phyloP scores from a whole-genome alignment of 2,797 vertebrate genomes.

The Synanceia verrucosa region DNA sequence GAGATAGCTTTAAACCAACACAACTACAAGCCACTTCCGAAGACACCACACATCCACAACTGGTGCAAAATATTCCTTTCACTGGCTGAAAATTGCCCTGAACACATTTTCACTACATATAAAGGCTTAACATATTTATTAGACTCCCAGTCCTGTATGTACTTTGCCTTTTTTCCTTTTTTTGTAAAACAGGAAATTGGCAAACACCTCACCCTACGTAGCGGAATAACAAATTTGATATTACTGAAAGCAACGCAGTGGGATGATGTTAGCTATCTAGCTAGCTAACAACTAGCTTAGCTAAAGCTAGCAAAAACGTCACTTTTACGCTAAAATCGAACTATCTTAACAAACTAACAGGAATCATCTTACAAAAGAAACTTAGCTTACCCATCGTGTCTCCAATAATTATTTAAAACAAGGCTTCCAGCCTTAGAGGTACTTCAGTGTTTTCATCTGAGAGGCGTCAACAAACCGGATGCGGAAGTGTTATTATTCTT shows the following conservation, averaged over 20 bases:
- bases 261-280: not conserved
- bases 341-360: not conserved
- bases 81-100: not conserved
- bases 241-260: no score
- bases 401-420: not conserved
- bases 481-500: not conserved
- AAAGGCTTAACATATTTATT: no score
- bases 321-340: not conserved
- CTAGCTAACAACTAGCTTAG: not conserved
- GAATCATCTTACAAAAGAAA: not conserved
- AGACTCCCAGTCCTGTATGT: no score
- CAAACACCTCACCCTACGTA: no score
- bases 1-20: no score
- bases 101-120: no score
- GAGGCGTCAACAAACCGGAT: not conserved
- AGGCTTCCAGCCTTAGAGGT: not conserved
- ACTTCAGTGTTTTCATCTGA: not conserved
- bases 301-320: not conserved
- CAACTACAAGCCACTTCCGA: not conserved
- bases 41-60: not conserved
- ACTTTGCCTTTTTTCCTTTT: no score
- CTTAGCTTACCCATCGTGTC: constrained; percentile 30
- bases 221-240: no score
- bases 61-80: not conserved
- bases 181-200: no score